phyloP scores from a whole-genome alignment of 1,140 invertebrate genomes.

The Amyelois transitella region DNA sequence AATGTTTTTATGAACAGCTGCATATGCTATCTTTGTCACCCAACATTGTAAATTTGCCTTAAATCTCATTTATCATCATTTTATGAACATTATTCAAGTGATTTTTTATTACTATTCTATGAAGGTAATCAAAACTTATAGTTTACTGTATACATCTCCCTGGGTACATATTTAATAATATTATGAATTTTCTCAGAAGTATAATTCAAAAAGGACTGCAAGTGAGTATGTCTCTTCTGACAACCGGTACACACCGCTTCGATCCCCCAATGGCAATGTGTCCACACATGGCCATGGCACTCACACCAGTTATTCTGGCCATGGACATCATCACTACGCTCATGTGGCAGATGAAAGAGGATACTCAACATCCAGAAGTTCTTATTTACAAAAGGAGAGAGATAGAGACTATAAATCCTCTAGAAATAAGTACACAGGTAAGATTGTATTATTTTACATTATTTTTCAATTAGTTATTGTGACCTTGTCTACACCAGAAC shows the following conservation, averaged over 20 bases:
- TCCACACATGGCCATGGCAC: constrained; percentile 75
- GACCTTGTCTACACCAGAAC: no score
- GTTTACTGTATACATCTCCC: no score
- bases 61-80: no score
- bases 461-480: no score
- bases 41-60: no score
- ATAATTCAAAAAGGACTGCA: constrained; percentile 65
- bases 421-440: constrained; percentile 82
- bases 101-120: no score
- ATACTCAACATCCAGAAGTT: constrained; percentile 78
- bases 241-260: constrained; percentile 55
- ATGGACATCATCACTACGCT: constrained; percentile 78
- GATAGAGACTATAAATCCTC: constrained; percentile 91
- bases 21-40: no score
- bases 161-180: no score
- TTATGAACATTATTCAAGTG: no score
- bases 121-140: no score
- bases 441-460: constrained; percentile 15
- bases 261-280: constrained; percentile 67
- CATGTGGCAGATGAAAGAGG: constrained; percentile 80
- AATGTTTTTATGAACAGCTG: no score
- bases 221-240: constrained; percentile 74
- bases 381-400: constrained; percentile 92
- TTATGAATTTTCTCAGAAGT: constrained; percentile 48
- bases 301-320: constrained; percentile 81